Percentiles rank a stretch among this genome's conserved stretches.
phyloP scores from a whole-genome alignment of 1,140 invertebrate species.

The Caerostris extrusa region DNA sequence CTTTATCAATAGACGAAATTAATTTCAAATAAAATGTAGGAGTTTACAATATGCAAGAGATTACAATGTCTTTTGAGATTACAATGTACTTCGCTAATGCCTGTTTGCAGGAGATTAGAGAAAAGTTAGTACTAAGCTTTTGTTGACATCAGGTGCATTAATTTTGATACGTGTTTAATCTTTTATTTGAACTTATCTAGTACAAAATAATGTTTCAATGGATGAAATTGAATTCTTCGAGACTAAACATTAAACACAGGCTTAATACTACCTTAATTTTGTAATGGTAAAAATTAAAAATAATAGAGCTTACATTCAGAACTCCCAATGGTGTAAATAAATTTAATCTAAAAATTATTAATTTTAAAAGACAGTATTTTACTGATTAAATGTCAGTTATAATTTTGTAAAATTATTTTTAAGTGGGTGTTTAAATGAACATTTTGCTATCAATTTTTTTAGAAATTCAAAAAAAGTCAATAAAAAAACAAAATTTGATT shows the following conservation, averaged over 20 bases:
- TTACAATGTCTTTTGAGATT: background rate
- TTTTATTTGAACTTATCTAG: background rate
- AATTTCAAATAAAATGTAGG: no score
- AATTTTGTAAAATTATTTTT: no score
- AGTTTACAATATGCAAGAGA: no score
- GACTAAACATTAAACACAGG: slow-evolving; percentile 4
- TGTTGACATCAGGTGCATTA: slow-evolving; percentile 47
- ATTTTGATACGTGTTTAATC: slow-evolving; percentile 34
- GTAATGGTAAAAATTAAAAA: background rate
- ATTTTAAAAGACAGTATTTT: no score
- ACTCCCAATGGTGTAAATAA: background rate
- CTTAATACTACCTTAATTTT: slow-evolving; percentile 41
- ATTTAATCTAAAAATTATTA: no score
- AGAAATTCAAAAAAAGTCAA: no score
- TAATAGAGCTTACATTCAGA: background rate
- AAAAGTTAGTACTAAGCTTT: background rate
- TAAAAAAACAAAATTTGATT: no score
- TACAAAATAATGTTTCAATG: background rate
- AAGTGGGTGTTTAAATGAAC: no score
- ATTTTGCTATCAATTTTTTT: no score
- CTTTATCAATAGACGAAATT: no score
- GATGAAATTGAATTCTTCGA: background rate
- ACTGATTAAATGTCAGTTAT: no score
- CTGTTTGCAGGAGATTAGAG: slow-evolving; percentile 21
- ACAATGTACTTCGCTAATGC: background rate